Conservation (phyloP, 2,113 vertebrate genomes). For the Polypterus senegalus region DNA sequence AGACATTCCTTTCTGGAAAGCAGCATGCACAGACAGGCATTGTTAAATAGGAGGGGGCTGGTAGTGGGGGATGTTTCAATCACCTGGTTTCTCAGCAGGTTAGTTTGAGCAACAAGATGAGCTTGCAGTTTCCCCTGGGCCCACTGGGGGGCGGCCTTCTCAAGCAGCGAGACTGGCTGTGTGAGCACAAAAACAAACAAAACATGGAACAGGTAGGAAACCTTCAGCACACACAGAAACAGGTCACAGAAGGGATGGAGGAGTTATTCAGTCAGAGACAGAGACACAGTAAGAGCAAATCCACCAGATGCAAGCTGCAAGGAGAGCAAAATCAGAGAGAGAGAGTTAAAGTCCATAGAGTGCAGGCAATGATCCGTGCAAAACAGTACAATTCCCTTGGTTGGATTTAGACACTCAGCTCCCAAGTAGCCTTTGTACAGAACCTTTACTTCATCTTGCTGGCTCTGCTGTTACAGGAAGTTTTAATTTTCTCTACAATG, state of each 20-base stretch:
- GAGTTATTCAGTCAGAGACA: not conserved
- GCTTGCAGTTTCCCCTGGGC: slow-evolving; percentile 97
- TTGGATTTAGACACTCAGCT: too few relatives aligned
- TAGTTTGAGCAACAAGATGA: slow-evolving; percentile 96
- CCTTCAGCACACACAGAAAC: slow-evolving; percentile 27
- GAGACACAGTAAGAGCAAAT: slow-evolving; percentile 26
- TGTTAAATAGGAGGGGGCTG: slow-evolving; percentile 14
- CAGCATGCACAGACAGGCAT: not conserved
- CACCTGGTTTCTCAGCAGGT: slow-evolving; percentile 97
- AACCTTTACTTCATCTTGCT: too few relatives aligned
- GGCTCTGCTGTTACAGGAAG: too few relatives aligned
- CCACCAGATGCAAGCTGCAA: slow-evolving; percentile 24
- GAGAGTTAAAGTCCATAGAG: not conserved
- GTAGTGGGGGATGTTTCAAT: slow-evolving; percentile 27
- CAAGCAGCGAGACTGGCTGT: slow-evolving; percentile 89
- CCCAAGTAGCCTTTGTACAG: too few relatives aligned
- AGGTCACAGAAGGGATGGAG: slow-evolving; percentile 1
- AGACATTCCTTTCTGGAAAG: slow-evolving; percentile 30
- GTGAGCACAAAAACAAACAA: slow-evolving; percentile 33
- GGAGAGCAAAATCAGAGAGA: not conserved
- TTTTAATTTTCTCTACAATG: too few relatives aligned
- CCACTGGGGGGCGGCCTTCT: slow-evolving; percentile 95
- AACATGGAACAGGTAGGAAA: slow-evolving; percentile 17
- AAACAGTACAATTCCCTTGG: not conserved
- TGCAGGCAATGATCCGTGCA: not conserved